Evolutionary conservation across 2,888 invertebrate genomes (phyloP).

Genomic region (Hydrotaea diabolus): DNA sequence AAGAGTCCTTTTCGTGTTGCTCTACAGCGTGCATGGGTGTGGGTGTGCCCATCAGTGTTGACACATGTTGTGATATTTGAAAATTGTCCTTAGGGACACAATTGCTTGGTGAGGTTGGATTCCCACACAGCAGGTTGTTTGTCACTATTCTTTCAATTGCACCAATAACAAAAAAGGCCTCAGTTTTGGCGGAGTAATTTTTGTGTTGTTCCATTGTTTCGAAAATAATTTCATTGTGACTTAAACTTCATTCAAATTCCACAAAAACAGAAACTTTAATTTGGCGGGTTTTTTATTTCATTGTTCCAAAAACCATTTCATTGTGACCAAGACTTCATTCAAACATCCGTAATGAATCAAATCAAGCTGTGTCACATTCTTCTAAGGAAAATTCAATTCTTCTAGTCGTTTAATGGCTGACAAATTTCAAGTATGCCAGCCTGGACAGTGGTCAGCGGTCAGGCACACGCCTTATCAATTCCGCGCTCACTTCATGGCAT

Average conservation of each 20-base stretch:
- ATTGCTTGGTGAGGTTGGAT: not conserved
- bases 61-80: conserved; percentile 36
- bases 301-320: conserved; percentile 33
- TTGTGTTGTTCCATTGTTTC: conserved; percentile 22
- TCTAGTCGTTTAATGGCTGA: too few species aligned
- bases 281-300: conserved; percentile 36
- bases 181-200: conserved; percentile 23
- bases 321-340: conserved; percentile 45
- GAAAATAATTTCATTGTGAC: conserved; percentile 29
- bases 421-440: not conserved
- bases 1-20: not conserved
- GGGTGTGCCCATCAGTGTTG: not conserved
- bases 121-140: conserved; percentile 32
- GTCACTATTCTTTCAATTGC: not conserved
- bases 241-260: conserved; percentile 48
- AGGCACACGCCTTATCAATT: not conserved
- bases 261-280: conserved; percentile 5
- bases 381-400: not conserved
- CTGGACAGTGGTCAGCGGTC: not conserved
- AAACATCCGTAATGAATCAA: conserved; percentile 50
- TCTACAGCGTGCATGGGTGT: not conserved
- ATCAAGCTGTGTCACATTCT: conserved; percentile 24
- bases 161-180: not conserved
- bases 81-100: conserved; percentile 5
- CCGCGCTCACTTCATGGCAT: not conserved